Percentiles rank a stretch among this genome's conserved stretches.
Evolutionary conservation across 2,888 invertebrate species (phyloP).

Genomic region (Volucella inanis): DNA sequence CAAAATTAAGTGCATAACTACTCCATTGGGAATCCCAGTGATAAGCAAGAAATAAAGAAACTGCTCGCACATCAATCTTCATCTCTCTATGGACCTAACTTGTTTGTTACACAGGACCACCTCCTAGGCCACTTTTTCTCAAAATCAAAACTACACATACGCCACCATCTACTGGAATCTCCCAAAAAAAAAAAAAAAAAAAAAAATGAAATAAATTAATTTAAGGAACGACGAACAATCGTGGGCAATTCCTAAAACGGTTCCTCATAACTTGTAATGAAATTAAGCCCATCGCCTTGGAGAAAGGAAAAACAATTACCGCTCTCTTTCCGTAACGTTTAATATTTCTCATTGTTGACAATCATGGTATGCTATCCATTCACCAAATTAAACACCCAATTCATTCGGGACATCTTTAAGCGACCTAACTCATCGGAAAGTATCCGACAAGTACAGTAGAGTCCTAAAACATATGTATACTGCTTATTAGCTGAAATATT

Average conservation of each 20-base stretch:
- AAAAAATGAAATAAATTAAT: background rate
- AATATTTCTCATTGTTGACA: background rate
- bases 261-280: slow-evolving; percentile 4
- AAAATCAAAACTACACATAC: background rate
- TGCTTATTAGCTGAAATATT: slow-evolving; percentile 6
- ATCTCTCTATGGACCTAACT: too few species aligned
- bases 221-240: slow-evolving; percentile 8
- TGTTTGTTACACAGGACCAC: too few species aligned
- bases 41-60: too few species aligned
- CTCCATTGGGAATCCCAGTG: too few species aligned
- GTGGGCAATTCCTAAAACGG: slow-evolving; percentile 3
- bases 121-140: background rate
- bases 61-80: too few species aligned
- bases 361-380: too few species aligned
- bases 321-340: slow-evolving; percentile 1
- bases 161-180: slow-evolving; percentile 1
- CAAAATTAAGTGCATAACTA: too few species aligned
- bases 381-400: too few species aligned
- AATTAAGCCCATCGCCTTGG: background rate
- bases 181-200: background rate
- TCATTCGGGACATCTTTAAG: too few species aligned
- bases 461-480: background rate
- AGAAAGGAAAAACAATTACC: background rate
- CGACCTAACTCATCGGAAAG: too few species aligned
- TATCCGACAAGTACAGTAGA: too few species aligned